A percentile compares a stretch with the other conserved stretches of the same genome.
Evolutionary conservation across 2,113 vertebrate genomes (phyloP).

Genomic region (Gavialis gangeticus): DNA sequence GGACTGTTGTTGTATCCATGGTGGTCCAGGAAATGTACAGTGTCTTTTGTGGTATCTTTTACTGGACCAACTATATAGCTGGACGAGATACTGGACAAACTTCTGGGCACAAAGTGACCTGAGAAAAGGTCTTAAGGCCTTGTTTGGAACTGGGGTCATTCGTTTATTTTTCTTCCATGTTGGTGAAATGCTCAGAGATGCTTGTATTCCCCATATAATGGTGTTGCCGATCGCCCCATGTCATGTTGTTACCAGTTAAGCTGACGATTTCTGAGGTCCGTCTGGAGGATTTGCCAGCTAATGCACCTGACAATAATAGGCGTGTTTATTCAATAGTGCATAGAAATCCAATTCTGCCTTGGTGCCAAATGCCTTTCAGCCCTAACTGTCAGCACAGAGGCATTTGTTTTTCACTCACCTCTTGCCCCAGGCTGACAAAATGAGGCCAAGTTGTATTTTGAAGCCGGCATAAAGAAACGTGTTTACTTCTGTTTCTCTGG

Average conservation of each 20-base stretch:
- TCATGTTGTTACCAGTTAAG: neutral
- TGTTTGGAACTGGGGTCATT: neutral
- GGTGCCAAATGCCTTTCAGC: conserved; percentile 21
- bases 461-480: accelerated
- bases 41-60: no score
- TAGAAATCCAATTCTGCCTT: neutral
- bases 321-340: conserved; percentile 14
- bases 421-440: accelerated
- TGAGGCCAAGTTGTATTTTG: neutral
- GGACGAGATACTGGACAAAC: no score
- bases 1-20: no score
- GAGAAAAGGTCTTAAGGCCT: neutral
- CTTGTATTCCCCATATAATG: neutral
- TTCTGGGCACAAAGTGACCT: no score
- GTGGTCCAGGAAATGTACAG: no score
- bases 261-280: neutral
- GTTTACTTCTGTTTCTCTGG: neutral
- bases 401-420: neutral
- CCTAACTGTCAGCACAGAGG: accelerated
- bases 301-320: conserved; percentile 21
- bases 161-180: neutral
- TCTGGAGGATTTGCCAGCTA: neutral
- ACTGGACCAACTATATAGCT: no score
- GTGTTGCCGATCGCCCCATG: accelerated
- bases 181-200: neutral